Evolutionary conservation across 1,140 invertebrate species (phyloP).

Genomic region (Heliothis virescens): DNA sequence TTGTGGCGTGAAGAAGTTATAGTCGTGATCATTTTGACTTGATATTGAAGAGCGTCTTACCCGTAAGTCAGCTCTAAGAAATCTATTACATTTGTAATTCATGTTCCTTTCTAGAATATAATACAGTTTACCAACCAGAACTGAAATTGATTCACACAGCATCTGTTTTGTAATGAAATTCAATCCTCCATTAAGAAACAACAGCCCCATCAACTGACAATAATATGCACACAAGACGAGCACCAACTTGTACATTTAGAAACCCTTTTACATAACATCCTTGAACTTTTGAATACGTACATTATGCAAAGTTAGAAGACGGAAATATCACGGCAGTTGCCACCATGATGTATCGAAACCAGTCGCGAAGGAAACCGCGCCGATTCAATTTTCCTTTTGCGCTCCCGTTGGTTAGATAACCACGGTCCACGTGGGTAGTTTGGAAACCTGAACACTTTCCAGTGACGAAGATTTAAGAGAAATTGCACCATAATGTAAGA

Average conservation of each 20-base stretch:
- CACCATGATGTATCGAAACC: slow-evolving; percentile 20
- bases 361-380: slow-evolving; percentile 29
- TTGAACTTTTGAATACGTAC: slow-evolving; percentile 34
- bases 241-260: neutral
- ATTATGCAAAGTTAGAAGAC: slow-evolving; percentile 34
- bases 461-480: neutral
- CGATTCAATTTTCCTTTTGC: slow-evolving; percentile 42
- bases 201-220: neutral
- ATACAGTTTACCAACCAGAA: too few species aligned
- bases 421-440: neutral
- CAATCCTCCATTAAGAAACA: neutral
- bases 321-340: slow-evolving; percentile 21
- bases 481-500: neutral
- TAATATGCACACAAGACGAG: neutral
- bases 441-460: neutral
- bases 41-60: neutral
- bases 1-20: neutral
- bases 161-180: neutral
- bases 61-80: neutral
- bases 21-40: neutral
- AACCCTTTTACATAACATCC: slow-evolving; percentile 23
- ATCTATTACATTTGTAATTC: too few species aligned
- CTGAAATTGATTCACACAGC: neutral
- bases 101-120: too few species aligned
- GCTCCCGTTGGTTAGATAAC: slow-evolving; percentile 35